Evolutionary conservation across 2,888 invertebrate species (phyloP).

Genomic region (Selenia dentaria): DNA sequence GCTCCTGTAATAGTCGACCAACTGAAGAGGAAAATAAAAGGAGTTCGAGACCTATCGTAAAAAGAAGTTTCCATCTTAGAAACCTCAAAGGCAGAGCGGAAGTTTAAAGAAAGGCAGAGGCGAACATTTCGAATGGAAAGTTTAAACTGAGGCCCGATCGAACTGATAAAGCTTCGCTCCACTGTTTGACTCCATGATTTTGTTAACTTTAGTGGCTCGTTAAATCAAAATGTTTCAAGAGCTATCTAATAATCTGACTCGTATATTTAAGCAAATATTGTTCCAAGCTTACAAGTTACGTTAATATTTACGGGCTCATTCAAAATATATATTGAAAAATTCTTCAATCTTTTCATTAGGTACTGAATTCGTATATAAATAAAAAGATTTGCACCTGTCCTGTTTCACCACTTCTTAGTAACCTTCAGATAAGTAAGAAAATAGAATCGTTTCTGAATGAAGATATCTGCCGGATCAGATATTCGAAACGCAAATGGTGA

Average conservation of each 20-base stretch:
- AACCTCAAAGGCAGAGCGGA: conserved; percentile 70
- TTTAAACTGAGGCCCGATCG: conserved; percentile 58
- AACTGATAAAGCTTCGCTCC: conserved; percentile 55
- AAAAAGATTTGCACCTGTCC: no score
- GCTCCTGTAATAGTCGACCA: conserved; percentile 36
- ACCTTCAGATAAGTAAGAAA: no score
- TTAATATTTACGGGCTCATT: no score
- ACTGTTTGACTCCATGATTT: conserved; percentile 45
- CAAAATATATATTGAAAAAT: no score
- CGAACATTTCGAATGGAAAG: conserved; percentile 65
- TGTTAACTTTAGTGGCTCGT: conserved; percentile 44
- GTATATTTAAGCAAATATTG: conserved; percentile 14
- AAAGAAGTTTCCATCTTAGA: conserved; percentile 64
- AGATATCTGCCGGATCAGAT: no score
- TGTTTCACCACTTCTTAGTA: no score
- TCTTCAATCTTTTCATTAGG: no score
- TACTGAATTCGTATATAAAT: no score
- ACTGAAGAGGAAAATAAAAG: conserved; percentile 52
- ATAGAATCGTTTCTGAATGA: no score
- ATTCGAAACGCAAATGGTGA: no score
- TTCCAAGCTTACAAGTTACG: no score
- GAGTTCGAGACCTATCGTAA: conserved; percentile 51
- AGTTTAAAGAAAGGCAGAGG: conserved; percentile 68
- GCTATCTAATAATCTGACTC: conserved; percentile 26
- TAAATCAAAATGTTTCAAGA: conserved; percentile 28